Evolutionary conservation across 2,113 vertebrate genomes (phyloP).

Genomic region (Chiloscyllium plagiosum): DNA sequence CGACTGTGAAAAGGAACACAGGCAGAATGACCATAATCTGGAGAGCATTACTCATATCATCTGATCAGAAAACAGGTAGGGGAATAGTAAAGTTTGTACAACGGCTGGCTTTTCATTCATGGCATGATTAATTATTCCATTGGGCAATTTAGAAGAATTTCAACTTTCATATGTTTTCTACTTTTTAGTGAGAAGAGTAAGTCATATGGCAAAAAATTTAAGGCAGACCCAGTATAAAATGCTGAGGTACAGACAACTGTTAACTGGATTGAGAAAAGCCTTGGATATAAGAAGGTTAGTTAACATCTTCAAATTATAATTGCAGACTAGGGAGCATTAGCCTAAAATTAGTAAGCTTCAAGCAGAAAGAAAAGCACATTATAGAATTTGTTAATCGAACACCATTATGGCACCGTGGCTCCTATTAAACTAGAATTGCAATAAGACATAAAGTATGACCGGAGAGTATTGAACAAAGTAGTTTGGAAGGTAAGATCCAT

Average conservation of each 20-base stretch:
- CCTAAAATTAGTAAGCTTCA: neutral
- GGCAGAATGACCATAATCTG: neutral
- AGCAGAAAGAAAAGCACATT: neutral
- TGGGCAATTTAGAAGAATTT: neutral
- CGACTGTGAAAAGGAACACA: neutral
- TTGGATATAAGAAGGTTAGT: neutral
- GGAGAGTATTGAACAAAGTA: neutral
- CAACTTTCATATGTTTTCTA: neutral
- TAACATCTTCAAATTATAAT: slow-evolving; percentile 13
- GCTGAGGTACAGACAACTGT: neutral
- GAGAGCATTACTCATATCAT: neutral
- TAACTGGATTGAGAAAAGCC: neutral
- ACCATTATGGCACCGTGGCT: neutral
- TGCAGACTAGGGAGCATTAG: neutral
- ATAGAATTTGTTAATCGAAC: neutral
- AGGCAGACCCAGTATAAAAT: neutral
- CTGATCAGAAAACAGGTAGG: neutral
- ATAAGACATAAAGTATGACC: neutral
- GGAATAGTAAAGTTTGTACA: neutral
- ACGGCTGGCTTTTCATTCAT: neutral
- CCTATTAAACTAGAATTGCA: neutral
- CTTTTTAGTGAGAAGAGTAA: neutral
- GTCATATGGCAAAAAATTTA: neutral
- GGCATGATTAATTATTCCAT: neutral
- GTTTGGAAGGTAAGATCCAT: neutral